Conservation (phyloP, 2,113 vertebrate genomes). For the Choloepus hoffmanni region DNA sequence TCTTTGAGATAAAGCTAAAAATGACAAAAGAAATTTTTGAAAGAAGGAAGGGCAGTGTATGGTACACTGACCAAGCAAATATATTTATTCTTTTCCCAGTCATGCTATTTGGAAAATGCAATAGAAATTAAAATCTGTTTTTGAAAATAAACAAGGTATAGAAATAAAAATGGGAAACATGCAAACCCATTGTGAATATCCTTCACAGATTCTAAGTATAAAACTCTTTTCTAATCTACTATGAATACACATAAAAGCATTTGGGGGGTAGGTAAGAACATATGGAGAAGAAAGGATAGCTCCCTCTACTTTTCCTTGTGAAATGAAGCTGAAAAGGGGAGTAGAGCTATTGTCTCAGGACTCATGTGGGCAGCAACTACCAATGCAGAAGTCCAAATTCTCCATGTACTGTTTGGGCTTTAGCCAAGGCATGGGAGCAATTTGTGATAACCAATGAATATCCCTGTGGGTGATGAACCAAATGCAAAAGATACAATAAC, state of each 20-base stretch:
- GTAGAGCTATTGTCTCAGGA: not conserved
- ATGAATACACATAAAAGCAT: conserved; percentile 32
- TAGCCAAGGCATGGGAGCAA: conserved; percentile 30
- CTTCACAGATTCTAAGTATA: conserved; percentile 24
- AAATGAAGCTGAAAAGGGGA: conserved; percentile 53
- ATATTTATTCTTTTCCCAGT: conserved; percentile 46
- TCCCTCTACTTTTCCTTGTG: conserved; percentile 7
- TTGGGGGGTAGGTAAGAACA: not conserved
- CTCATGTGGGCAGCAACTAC: not conserved
- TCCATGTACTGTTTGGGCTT: conserved; percentile 31
- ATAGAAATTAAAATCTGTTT: conserved; percentile 47
- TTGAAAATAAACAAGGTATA: conserved; percentile 29
- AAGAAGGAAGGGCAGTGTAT: conserved; percentile 1
- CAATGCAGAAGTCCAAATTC: conserved; percentile 28
- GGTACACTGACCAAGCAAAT: not conserved
- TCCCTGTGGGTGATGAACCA: conserved; percentile 28
- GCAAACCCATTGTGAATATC: conserved; percentile 28
- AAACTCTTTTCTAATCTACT: conserved; percentile 2
- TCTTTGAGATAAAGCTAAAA: conserved; percentile 49
- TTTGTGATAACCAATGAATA: conserved; percentile 49
- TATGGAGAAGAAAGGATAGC: conserved; percentile 18
- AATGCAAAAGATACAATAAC: conserved; percentile 35
- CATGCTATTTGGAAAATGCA: not conserved
- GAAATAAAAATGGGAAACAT: not conserved
- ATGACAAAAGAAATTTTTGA: not conserved